Percentiles rank a stretch among this genome's conserved stretches.
Evolutionary conservation across 2,113 vertebrate genomes (phyloP).

Genomic region (Trogon melanurus): DNA sequence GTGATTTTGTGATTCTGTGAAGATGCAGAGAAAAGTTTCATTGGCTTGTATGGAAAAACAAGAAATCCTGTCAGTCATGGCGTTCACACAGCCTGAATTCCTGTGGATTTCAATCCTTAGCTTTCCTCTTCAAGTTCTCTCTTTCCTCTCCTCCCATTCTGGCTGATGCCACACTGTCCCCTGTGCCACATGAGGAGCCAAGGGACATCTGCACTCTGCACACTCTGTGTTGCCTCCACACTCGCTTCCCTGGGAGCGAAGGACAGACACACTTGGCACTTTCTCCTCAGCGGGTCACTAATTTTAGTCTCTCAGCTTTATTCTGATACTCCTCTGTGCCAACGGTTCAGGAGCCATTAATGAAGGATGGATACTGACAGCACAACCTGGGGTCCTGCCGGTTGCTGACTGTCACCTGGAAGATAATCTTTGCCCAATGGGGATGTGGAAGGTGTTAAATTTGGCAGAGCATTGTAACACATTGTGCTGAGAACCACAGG

Average conservation of each 20-base stretch:
- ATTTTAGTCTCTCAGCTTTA: neutral
- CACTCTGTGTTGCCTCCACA: rapidly evolving
- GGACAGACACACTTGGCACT: neutral
- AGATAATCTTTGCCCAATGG: neutral
- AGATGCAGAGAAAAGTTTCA: neutral
- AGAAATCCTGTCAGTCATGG: neutral
- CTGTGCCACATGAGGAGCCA: neutral
- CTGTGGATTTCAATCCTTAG: neutral
- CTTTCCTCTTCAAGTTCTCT: neutral
- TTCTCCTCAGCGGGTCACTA: neutral
- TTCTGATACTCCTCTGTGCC: neutral
- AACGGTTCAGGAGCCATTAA: neutral
- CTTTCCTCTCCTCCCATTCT: neutral
- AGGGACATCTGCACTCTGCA: neutral
- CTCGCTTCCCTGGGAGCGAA: neutral
- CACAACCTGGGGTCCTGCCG: neutral
- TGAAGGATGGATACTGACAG: neutral
- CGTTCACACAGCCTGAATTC: neutral
- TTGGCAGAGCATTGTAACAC: neutral
- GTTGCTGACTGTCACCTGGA: neutral
- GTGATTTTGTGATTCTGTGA: too few species aligned
- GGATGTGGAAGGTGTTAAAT: neutral
- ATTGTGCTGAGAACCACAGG: neutral
- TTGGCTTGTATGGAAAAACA: neutral
- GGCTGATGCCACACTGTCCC: neutral